Evolutionary conservation across 2,888 invertebrate species (phyloP), one percentile per base, ranked within the genome.

Genomic region (Chouioia cunea): DNA sequence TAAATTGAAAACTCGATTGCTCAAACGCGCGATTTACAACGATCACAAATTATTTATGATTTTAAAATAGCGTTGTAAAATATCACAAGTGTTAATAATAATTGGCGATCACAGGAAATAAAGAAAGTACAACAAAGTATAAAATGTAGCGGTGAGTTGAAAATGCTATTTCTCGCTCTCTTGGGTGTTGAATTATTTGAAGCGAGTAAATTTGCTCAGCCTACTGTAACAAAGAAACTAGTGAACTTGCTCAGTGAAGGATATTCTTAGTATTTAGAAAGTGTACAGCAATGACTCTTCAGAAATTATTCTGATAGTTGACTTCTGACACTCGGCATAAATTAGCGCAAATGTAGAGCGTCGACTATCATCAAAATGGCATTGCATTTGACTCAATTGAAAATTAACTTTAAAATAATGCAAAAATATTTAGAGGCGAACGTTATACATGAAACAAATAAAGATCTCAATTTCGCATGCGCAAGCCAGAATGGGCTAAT

Each of bases 191-290:
- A 27, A 6, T 6, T 27, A 46, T 52, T 16, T 20, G 16, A 18
- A 53, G 22, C n/a, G 36, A 68, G 63, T 56, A 68, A 58, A 69
- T 58, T 27, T 70, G 22, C 23, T 69, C 46, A 23, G 15, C 22
- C 16, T 54, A 65, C 23, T 65, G 63, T 46, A 64, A 52, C 62
- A 44, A 63, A 58, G 57, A 59, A 48, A 58, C 53, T 20, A 36
- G 65, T 23, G 18, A 43, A 50, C 65, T 50, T 15, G 20, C 50
- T 20, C 15, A 14, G 18, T 54, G n/a, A 10, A 18, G 18, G 62
- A 60, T 70, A 47, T 52, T 70, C 53, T 70, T 65, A 53, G 64
- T 59, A 57, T 57, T 57, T 69, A 63, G 69, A 69, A 64, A 69
- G 63, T 58, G 52, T 20, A 47, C n/a, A n/a, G 27, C 50, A n/a